A percentile compares a stretch with the other conserved stretches of the same genome.
Evolutionary conservation across 2,797 vertebrate genomes (phyloP).

Genomic region (Pteronotus mesoamericanus): DNA sequence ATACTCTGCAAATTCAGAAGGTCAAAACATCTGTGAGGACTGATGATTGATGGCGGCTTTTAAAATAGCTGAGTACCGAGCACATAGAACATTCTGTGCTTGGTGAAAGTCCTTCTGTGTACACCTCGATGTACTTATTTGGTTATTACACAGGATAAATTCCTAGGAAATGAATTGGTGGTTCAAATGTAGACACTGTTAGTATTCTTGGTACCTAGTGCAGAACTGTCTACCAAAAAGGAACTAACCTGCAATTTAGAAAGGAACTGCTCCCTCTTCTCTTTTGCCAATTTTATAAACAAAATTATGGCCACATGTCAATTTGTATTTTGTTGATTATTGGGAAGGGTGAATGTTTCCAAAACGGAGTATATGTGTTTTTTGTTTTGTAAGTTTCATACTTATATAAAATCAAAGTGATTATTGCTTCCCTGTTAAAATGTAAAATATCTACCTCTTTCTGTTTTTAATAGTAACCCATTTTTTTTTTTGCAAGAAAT

Average conservation of each 20-base stretch:
- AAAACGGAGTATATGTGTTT: background rate
- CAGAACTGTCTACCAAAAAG: background rate
- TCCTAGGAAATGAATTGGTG: background rate
- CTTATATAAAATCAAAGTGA: background rate
- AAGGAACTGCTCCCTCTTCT: background rate
- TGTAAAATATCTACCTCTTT: background rate
- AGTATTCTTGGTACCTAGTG: background rate
- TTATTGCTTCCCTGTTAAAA: slow-evolving; percentile 32
- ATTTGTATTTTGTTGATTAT: slow-evolving; percentile 5
- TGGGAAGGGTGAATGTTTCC: background rate
- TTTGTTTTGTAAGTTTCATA: background rate
- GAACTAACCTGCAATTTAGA: background rate
- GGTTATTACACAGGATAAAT: background rate
- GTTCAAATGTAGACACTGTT: background rate
- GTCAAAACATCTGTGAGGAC: background rate
- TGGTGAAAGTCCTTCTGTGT: background rate
- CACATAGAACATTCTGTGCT: background rate
- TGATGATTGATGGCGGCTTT: background rate
- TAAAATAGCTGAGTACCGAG: background rate
- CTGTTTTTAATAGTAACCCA: background rate
- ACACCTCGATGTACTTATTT: background rate
- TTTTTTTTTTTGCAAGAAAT: slow-evolving; percentile 28
- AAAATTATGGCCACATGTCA: background rate
- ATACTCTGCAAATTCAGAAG: background rate
- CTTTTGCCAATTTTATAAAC: background rate